Evolutionary conservation across 1,140 invertebrate species (phyloP).

Genomic region (Drosophila pachea): DNA sequence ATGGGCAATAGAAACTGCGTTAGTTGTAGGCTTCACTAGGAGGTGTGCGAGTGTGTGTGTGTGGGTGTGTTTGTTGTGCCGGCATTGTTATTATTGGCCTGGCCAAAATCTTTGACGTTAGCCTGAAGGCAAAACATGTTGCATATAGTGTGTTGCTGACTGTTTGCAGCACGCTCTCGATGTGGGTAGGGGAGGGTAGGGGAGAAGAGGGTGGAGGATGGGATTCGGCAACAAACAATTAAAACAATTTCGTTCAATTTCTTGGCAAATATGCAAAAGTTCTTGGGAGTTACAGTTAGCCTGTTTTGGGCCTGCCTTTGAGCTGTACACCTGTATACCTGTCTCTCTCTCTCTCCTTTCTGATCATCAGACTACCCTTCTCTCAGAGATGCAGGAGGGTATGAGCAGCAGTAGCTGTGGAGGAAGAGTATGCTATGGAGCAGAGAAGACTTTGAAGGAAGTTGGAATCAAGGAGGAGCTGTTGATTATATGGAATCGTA

Average conservation of each 20-base stretch:
- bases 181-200: neutral
- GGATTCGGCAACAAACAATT: constrained; percentile 52
- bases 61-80: constrained; percentile 29
- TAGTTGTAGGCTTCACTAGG: constrained; percentile 6
- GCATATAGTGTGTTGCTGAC: constrained; percentile 17
- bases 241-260: constrained; percentile 65
- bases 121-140: constrained; percentile 38
- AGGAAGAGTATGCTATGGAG: too few species aligned
- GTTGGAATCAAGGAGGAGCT: too few species aligned
- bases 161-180: constrained; percentile 2
- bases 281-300: constrained; percentile 18
- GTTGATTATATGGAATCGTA: too few species aligned
- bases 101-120: constrained; percentile 22
- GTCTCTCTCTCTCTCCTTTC: neutral
- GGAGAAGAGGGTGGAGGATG: neutral
- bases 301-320: constrained; percentile 18
- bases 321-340: neutral
- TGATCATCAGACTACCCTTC: too few species aligned
- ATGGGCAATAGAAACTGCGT: constrained; percentile 1
- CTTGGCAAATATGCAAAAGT: constrained; percentile 62
- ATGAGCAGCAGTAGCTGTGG: too few species aligned
- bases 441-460: too few species aligned
- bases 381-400: too few species aligned
- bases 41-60: neutral
- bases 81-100: constrained; percentile 46